Evolutionary conservation across 2,797 vertebrate genomes (phyloP).

Genomic region (Peromyscus nudipes): DNA sequence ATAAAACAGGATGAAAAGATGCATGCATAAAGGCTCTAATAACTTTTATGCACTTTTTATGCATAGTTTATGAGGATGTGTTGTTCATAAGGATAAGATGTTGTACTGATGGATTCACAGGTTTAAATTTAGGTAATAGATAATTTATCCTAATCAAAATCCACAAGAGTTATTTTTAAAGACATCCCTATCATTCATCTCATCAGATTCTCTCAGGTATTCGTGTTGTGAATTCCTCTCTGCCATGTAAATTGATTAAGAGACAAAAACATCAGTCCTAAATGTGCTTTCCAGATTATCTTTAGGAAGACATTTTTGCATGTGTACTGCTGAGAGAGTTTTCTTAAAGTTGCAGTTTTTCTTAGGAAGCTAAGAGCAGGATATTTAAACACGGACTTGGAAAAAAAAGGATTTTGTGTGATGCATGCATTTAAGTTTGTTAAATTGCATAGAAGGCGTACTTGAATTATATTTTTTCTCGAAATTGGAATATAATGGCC

Average conservation of each 20-base stretch:
- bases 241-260: conserved; percentile 62
- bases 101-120: conserved; percentile 49
- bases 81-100: conserved; percentile 8
- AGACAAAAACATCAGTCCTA: conserved; percentile 64
- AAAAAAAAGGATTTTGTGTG: neutral
- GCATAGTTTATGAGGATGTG: conserved; percentile 38
- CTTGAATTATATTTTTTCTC: neutral
- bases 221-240: conserved; percentile 44
- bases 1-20: neutral
- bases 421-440: neutral
- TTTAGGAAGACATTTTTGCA: conserved; percentile 62
- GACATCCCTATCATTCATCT: conserved; percentile 64
- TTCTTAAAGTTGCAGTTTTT: conserved; percentile 35
- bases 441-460: conserved; percentile 9
- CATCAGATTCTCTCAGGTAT: conserved; percentile 68
- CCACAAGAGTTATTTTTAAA: conserved; percentile 74
- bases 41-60: conserved; percentile 28
- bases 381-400: conserved; percentile 30
- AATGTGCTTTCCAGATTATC: conserved; percentile 56
- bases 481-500: neutral
- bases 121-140: conserved; percentile 76
- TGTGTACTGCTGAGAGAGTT: neutral
- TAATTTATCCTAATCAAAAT: conserved; percentile 77
- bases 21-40: neutral
- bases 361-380: conserved; percentile 1